Evolutionary conservation across 2,888 invertebrate genomes (phyloP), one percentile per base, ranked within the genome.

Genomic region (Thecophora atra): DNA sequence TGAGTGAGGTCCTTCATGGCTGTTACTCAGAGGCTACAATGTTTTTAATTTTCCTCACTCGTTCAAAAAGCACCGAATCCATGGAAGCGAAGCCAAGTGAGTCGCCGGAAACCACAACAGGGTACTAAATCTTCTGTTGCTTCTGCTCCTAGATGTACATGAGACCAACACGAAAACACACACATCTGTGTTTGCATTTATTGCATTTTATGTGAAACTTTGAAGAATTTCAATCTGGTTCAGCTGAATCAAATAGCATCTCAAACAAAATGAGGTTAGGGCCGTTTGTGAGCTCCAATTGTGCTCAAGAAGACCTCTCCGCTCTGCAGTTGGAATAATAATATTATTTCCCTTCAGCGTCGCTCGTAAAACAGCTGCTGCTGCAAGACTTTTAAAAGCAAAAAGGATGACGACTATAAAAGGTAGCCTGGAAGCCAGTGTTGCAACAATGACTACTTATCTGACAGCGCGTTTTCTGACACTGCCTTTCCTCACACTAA

Each of bases 261-360:
- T 51, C 17, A 3, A 26, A 17, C 26, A 51, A 64, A 64, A 64
- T 17, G 47, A 64, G 64, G 64, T 64, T 64, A 26, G 24, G 64
- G 64, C 47, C 64, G 24, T 51, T 51, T 26, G 64, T 28, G 42
- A 24, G 6, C 54, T 0, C 2, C 19, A 54, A 19, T 51, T 51
- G 19, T 21, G 6, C 37, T 37, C 54, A 21, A 6, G 5, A 19
- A 54, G 1, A 54, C 21, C 21, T 21, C 54, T 19, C 24, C 13
- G 54, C n/a, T 3, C 4, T 21, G 6, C 19, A 54, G 64, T 17
- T 64, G 47, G 47, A 21, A 17, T 17, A 51, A 47, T 64, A 44
- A 21, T 47, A 44, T 64, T 47, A 26, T 24, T 64, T 51, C 44
- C 26, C 47, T 64, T 1, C n/a, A 47, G n/a, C 60, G 26, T 30